Evolutionary conservation across 2,888 invertebrate species (phyloP), one percentile per base, ranked within the genome.

Genomic region (Tachina lurida): DNA sequence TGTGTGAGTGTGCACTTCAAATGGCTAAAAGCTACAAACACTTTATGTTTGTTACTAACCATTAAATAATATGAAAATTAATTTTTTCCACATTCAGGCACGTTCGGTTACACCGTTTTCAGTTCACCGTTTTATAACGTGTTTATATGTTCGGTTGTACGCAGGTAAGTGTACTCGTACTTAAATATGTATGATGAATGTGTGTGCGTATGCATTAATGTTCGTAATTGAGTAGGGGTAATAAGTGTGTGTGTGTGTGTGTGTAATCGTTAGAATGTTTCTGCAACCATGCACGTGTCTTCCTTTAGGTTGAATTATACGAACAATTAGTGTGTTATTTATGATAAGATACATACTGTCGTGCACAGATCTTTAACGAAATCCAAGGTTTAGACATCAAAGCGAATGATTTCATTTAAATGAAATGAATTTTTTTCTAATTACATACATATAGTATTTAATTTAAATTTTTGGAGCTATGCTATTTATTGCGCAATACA

Each of bases 11-110:
- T 67, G 41, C 17, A 56, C 45, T 71, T 13, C 39, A 77, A 58
- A 83, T 73, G 17, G 58, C 77, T 83, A 52, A 77, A 58, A 77
- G 76, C 77, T 19, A 67, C 52, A 83, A 71, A 67, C 73, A 73
- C 58, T 67, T 71, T 49, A 58, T 52, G 22, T 60, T 62, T 74
- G 68, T 81, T 70, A 68, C 71, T 31, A 31, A 70, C 77, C 63
- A 70, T 82, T 85, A 78, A 85, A 85, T 82, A 82, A 82, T 62
- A 52, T 17, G 39, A 78, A 79, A 79, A 79, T 82, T 82, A 67
- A 77, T 70, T 65, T 85, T 85, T 85, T 75, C 49, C 52, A 58
- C 31, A 52, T 79, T 82, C 78, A 71, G 79, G 71, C 85, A 82
- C 85, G 85, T 85, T 82, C 78, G 45, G n/a, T 71, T 75, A 22